phyloP scores from a whole-genome alignment of 2,888 invertebrate genomes.

The Drosophila prostipennis region DNA sequence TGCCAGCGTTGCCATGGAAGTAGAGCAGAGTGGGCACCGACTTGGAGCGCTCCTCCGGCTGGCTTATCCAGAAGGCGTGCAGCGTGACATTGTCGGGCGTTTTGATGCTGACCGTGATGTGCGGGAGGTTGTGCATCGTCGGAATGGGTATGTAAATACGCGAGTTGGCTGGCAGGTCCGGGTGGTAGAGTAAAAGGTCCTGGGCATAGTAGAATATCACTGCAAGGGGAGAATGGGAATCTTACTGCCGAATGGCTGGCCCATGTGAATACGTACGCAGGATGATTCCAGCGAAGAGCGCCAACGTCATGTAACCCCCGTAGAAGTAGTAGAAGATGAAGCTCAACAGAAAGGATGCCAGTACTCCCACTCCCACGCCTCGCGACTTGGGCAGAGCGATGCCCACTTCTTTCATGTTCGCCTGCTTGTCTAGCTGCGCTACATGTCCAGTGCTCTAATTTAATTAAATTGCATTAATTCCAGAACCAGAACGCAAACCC shows the following conservation, averaged over 20 bases:
- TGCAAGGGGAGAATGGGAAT: slow-evolving; percentile 80
- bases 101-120: slow-evolving; percentile 91
- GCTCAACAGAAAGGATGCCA: slow-evolving; percentile 89
- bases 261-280: slow-evolving; percentile 86
- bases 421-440: slow-evolving; percentile 15
- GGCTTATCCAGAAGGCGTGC: slow-evolving; percentile 93
- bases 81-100: slow-evolving; percentile 91
- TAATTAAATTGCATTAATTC: slow-evolving; percentile 14
- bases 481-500: slow-evolving; percentile 4
- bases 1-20: slow-evolving; percentile 98
- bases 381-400: slow-evolving; percentile 80
- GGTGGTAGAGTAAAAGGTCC: slow-evolving; percentile 94
- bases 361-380: slow-evolving; percentile 92
- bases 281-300: slow-evolving; percentile 88
- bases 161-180: slow-evolving; percentile 94
- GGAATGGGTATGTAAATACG: slow-evolving; percentile 95
- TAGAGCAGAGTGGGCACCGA: slow-evolving; percentile 93
- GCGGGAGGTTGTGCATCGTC: slow-evolving; percentile 92
- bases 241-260: no score
- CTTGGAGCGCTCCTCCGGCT: slow-evolving; percentile 88
- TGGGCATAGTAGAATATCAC: slow-evolving; percentile 94
- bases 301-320: slow-evolving; percentile 90
- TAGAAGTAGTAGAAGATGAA: slow-evolving; percentile 93
- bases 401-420: slow-evolving; percentile 79
- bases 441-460: slow-evolving; percentile 23